Base-by-base conservation (phyloP, 2,888 invertebrate species). In the Colletes collaris region DNA sequence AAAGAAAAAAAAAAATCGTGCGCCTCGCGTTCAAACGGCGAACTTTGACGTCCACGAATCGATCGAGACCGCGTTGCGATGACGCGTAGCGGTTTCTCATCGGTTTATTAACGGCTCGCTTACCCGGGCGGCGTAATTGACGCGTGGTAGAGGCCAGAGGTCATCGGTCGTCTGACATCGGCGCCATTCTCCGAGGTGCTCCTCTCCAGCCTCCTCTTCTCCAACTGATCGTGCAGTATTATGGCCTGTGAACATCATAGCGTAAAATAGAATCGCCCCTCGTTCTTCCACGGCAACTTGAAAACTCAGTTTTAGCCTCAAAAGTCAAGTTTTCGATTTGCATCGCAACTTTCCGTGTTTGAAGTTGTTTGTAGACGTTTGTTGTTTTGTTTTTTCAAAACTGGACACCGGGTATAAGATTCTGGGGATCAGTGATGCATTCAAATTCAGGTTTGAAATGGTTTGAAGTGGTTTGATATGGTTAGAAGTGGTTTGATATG, bases 101-200 rank as follows among this genome's bases (percentile, higher is more conserved):
- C 53, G 63, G 53, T 11, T 82, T 73, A 70, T 75, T 55, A 71
- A 67, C 71, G 37, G 60, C 11, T 58, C 19, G 72, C 90, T 89
- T 77, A 92, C 92, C 92, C 90, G 58, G 92, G 90, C 50, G 91
- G 90, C 64, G 91, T 91, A 74, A 92, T 89, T 16, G 91, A 91
- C n/a, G 90, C 90, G 66, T 89, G 87, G 62, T 89, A 90, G 72
- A 89, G 87, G 46, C 85, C 79, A 82, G 87, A 88, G 67, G 89
- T 84, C 87, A 90, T 87, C 64, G 91, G 86, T 83, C 90, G 90
- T 68, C 90, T 88, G 35, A 87, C 81, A 59, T 91, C 91, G 8
- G 88, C 89, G 16, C 90, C 91, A 71, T 92, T 92, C 81, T 93
- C 93, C 40, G 93, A 92, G 16, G 90, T 87, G 76, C 92, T 92